phyloP scores from a whole-genome alignment of 2,113 vertebrate genomes.

The Rhinichthys klamathensis region DNA sequence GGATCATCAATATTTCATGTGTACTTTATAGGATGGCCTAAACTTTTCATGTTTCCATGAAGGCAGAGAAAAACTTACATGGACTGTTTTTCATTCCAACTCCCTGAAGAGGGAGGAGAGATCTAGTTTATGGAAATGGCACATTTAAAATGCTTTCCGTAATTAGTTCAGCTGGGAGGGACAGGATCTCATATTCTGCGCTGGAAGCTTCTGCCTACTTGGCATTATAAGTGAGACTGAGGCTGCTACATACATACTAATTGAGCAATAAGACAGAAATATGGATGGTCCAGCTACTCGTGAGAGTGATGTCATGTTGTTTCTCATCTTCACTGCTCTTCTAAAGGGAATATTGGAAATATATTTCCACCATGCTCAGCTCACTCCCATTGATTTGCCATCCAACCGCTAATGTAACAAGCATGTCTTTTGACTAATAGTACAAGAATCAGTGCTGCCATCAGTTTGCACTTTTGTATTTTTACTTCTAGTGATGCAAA shows the following conservation, averaged over 20 bases:
- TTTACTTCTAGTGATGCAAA: conserved; percentile 19
- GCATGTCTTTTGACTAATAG: conserved; percentile 7
- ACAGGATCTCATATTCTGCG: conserved; percentile 31
- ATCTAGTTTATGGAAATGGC: conserved; percentile 56
- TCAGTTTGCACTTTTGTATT: conserved; percentile 12
- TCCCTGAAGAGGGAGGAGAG: conserved; percentile 34
- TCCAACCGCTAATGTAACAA: background rate
- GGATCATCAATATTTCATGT: conserved; percentile 31
- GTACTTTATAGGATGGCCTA: conserved; percentile 24
- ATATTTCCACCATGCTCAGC: background rate
- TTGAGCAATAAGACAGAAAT: conserved; percentile 28
- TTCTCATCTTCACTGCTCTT: conserved; percentile 38
- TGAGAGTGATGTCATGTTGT: conserved; percentile 11
- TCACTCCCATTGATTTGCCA: conserved; percentile 15
- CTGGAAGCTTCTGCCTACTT: conserved; percentile 42
- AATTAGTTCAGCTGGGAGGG: conserved; percentile 56
- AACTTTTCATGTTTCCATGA: conserved; percentile 24
- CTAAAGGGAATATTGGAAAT: conserved; percentile 23
- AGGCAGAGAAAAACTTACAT: background rate
- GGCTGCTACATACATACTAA: conserved; percentile 19
- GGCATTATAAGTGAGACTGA: conserved; percentile 47
- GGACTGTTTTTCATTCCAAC: background rate
- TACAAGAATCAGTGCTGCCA: background rate
- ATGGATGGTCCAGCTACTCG: conserved; percentile 26
- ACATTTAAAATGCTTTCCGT: conserved; percentile 52